Percentiles rank a stretch among this genome's conserved stretches.
These are phyloP conservation scores for Cataglyphis albicans DNA, from an alignment of 2,888 invertebrate genomes.

Conservation along the genomic window DNA sequence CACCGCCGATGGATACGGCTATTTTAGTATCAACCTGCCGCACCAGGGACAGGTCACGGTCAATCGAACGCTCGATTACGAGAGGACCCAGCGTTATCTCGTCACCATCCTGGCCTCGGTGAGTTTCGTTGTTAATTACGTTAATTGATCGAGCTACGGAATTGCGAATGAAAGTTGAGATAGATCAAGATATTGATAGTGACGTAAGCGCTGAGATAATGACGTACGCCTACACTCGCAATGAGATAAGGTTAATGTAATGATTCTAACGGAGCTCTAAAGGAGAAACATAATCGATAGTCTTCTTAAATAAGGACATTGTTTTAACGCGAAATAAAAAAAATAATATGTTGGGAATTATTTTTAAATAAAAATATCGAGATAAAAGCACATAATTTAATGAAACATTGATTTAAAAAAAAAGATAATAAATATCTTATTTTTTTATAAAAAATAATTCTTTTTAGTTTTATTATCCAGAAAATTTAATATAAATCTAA, in stretches of 20 bases:
- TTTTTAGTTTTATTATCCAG: not conserved
- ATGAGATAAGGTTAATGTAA: not conserved
- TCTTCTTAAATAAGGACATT: slow-evolving; percentile 7
- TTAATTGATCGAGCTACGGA: slow-evolving; percentile 27
- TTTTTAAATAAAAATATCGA: not conserved
- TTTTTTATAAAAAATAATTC: not conserved
- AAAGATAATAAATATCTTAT: not conserved
- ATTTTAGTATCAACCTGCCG: slow-evolving; percentile 94
- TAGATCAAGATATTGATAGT: not conserved
- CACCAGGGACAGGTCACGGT: slow-evolving; percentile 96
- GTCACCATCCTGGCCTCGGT: slow-evolving; percentile 96
- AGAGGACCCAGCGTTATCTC: slow-evolving; percentile 94
- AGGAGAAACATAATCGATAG: not conserved
- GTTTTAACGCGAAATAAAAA: not conserved
- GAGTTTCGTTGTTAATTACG: slow-evolving; percentile 81
- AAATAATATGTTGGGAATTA: not conserved
- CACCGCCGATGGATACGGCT: slow-evolving; percentile 93
- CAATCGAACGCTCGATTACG: slow-evolving; percentile 94
- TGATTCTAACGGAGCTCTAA: not conserved
- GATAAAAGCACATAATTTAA: not conserved
- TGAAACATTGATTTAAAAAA: not conserved
- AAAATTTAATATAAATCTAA: not conserved
- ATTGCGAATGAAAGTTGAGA: not conserved
- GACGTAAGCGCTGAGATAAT: slow-evolving; percentile 4
- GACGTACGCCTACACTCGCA: not conserved